Evolutionary conservation across 2,113 vertebrate species (phyloP).

Genomic region (Herpetotheres cachinnans): DNA sequence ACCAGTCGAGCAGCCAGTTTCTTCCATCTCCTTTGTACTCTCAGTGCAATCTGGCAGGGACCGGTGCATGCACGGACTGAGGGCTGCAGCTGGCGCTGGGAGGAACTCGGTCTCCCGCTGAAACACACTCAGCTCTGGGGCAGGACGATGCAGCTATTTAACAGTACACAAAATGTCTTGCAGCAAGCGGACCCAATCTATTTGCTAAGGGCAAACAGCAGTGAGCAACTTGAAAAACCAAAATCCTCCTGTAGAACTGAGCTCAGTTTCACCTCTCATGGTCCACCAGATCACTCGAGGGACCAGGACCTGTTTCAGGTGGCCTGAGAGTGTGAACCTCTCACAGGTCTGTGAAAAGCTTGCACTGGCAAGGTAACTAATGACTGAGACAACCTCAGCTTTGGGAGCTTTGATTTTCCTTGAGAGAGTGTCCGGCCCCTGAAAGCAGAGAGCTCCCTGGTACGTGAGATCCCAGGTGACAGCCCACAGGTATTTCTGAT

Average conservation of each 20-base stretch:
- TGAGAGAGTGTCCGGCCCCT: not conserved
- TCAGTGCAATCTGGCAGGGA: not conserved
- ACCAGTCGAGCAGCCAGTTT: not conserved
- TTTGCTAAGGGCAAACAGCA: not conserved
- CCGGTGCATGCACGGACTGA: rapidly evolving
- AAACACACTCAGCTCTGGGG: not conserved
- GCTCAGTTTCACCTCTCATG: not conserved
- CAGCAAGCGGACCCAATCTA: not conserved
- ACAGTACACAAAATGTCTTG: not conserved
- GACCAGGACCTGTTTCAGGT: not conserved
- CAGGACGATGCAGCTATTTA: not conserved
- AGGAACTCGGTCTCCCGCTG: not conserved
- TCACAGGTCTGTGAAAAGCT: not conserved
- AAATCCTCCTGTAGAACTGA: not conserved
- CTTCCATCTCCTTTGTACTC: not conserved
- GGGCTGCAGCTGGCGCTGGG: not conserved
- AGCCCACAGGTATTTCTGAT: not conserved
- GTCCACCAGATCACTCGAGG: rapidly evolving
- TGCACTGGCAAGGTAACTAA: not conserved
- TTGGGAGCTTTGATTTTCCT: not conserved
- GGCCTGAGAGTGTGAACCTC: not conserved
- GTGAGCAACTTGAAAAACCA: not conserved
- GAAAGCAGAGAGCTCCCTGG: not conserved
- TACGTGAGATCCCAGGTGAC: not conserved
- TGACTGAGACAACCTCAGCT: not conserved